phyloP scores from a whole-genome alignment of 2,888 invertebrate species.

The Sarcophaga variegata region DNA sequence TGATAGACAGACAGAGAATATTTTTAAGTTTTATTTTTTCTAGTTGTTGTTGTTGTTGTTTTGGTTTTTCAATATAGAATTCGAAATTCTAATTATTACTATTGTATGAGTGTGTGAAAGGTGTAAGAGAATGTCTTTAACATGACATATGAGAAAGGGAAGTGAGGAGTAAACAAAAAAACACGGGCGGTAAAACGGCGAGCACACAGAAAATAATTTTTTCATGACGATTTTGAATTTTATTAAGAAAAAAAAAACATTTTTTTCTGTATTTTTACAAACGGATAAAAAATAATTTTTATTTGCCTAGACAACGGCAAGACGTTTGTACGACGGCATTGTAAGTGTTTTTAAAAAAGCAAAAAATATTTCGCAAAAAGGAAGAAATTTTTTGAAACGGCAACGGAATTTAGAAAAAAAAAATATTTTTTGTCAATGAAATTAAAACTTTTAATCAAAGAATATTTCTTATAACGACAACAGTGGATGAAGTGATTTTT shows the following conservation, averaged over 20 bases:
- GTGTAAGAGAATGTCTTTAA: neutral
- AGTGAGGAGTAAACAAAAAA: neutral
- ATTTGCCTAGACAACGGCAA: conserved; percentile 65
- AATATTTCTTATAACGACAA: conserved; percentile 5
- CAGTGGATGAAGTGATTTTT: conserved; percentile 8
- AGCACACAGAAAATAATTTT: conserved; percentile 49
- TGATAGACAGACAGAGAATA: conserved; percentile 46
- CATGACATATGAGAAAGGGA: conserved; percentile 4
- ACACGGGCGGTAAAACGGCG: conserved; percentile 18
- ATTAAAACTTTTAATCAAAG: conserved; percentile 20
- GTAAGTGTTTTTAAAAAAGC: conserved; percentile 1
- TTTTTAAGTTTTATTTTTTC: conserved; percentile 17
- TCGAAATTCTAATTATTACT: conserved; percentile 48
- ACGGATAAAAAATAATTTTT: conserved; percentile 53
- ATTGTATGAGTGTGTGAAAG: conserved; percentile 5
- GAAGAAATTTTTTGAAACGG: conserved; percentile 6
- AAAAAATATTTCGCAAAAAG: conserved; percentile 31
- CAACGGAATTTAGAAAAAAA: conserved; percentile 12
- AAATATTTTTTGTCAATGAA: conserved; percentile 26
- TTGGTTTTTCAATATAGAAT: conserved; percentile 40
- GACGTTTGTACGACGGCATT: conserved; percentile 43
- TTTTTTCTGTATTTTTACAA: conserved; percentile 43
- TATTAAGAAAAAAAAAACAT: neutral
- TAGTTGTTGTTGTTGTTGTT: neutral
- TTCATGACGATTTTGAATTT: conserved; percentile 30